Conservation (phyloP, 1,140 invertebrate genomes). For the Trinorchestia longiramus region DNA sequence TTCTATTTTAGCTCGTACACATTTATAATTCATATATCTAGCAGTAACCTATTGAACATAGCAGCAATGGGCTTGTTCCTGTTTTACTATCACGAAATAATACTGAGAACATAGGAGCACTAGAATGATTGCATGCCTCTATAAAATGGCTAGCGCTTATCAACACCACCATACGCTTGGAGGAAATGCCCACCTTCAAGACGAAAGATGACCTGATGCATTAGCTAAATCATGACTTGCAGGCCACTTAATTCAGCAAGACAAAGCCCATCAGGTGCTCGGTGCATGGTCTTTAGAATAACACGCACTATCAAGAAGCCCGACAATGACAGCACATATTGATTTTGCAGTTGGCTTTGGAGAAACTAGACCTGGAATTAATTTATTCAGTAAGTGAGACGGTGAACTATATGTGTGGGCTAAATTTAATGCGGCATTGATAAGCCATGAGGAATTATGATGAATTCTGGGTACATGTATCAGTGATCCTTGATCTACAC, state of each 20-base stretch:
- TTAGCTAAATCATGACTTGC: neutral
- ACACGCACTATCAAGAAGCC: neutral
- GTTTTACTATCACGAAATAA: neutral
- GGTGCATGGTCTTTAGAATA: neutral
- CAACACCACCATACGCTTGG: neutral
- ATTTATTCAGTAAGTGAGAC: neutral
- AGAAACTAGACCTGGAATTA: neutral
- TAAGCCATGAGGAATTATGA: neutral
- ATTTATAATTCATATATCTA: no score
- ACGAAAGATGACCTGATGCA: neutral
- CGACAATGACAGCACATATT: neutral
- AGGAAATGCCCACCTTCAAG: neutral
- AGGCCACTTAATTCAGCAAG: neutral
- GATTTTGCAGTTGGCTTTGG: neutral
- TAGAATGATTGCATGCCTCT: neutral
- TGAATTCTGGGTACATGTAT: neutral
- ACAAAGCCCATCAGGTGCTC: neutral
- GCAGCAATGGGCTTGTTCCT: neutral
- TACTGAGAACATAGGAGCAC: neutral
- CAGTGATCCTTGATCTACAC: neutral
- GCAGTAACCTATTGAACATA: neutral
- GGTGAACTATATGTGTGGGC: neutral
- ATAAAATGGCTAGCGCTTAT: neutral
- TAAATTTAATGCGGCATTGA: neutral
- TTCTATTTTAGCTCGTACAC: no score